Percentiles rank a stretch among this genome's conserved stretches.
These are phyloP conservation scores for Monopis laevigella DNA, from an alignment of 2,888 invertebrate genomes.

Conservation along the genomic window DNA sequence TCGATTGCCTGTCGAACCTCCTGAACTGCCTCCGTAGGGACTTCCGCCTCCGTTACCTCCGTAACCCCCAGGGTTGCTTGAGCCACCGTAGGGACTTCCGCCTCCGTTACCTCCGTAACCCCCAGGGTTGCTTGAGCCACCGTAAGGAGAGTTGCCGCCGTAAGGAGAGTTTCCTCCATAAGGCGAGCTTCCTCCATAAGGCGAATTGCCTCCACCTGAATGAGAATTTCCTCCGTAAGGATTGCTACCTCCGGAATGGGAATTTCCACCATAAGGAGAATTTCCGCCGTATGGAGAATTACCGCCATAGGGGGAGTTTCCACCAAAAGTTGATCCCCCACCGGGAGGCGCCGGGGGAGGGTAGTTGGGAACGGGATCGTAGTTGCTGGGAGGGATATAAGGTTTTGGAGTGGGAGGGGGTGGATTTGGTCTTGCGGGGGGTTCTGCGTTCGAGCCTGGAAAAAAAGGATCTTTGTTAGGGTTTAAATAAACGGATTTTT, in stretches of 20 bases:
- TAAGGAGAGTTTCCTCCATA: conserved; percentile 17
- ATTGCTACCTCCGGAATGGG: conserved; percentile 21
- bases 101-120: conserved; percentile 19
- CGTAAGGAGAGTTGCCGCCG: conserved; percentile 20
- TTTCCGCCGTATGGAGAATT: conserved; percentile 19
- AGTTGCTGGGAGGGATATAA: conserved; percentile 33
- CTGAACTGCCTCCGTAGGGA: conserved; percentile 17
- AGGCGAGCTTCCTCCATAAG: conserved; percentile 20
- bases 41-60: conserved; percentile 4
- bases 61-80: conserved; percentile 20
- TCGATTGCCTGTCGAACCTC: conserved; percentile 25
- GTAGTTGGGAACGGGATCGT: conserved; percentile 46
- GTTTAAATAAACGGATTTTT: no score
- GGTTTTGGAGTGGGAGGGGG: conserved; percentile 36
- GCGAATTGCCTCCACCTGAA: conserved; percentile 19
- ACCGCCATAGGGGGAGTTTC: conserved; percentile 18
- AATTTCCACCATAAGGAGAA: conserved; percentile 23
- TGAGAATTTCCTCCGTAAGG: conserved; percentile 16
- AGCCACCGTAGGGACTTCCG: conserved; percentile 19
- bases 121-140: conserved; percentile 16
- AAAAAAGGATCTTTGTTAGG: no score
- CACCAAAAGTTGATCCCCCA: conserved; percentile 26
- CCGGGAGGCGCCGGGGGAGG: conserved; percentile 50
- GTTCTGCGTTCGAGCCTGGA: conserved; percentile 48
- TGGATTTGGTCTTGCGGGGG: conserved; percentile 31